Base-by-base conservation (phyloP, 2,113 vertebrate genomes). In the Corvus cornix region DNA sequence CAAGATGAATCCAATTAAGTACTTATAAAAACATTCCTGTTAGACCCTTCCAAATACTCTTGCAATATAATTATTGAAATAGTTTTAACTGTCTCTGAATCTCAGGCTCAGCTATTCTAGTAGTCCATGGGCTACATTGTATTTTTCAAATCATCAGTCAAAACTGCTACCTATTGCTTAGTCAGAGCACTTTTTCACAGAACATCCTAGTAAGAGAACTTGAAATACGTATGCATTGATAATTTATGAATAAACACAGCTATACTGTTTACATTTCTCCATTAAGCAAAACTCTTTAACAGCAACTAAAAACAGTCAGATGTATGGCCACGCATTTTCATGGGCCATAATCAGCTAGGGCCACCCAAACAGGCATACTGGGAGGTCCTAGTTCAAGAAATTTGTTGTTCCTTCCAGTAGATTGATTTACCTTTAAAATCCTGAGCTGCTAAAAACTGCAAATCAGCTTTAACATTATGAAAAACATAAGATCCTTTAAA, bases 241-340 rank as follows among this genome's bases (percentile, higher is more conserved):
- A 86, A 90, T 68, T 90, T 68, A 88, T 90, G 76, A 96, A 96
- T 88, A 96, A 93, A 93, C 41, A 69, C 26, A 78, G 52, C 16
- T 46, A 64, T 9, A 46, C 24, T 55, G 70, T 74, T 88, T 75
- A 75, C 68, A 86, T 86, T 81, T 87, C 63, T 69, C 74, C 73
- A 92, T 81, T 87, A 83, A 92, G 82, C 28, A 81, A 89, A 84
- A 77, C 24, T 81, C 76, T 82, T 82, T 55, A 88, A 51, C 39
- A 83, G 76, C 39, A 81, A 84, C 90, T 51, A 91, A 88, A 95
- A 91, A 9, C 44, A 84, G 72, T 67, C 33, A 74, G 74, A 91
- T 46, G 28, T 49, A 85, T 69, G 88, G 82, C 70, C 19, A 41
- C 2, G 74, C 59, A 76, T 78, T 94, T 96, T 77, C 60, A 91